Base-by-base conservation (phyloP, 1,140 invertebrate genomes). In the Macrobrachium nipponense region DNA sequence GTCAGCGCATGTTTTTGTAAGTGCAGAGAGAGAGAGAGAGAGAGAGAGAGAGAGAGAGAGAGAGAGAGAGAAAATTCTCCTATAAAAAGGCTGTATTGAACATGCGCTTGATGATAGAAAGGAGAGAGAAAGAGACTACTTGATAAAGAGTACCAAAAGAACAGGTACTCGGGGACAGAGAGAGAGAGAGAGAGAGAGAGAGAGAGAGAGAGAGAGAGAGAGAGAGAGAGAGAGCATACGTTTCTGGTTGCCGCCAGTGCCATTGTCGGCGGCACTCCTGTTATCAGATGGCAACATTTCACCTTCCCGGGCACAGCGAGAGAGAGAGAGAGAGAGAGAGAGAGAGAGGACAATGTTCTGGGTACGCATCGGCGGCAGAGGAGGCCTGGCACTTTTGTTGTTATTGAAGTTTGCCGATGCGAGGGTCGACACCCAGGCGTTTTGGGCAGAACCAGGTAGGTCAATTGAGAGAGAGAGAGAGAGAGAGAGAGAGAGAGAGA, bases 41-140 rank as follows among this genome's bases (percentile, higher is more conserved):
- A 77, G 44, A 77, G 36, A 51, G 75, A 77, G 36, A 77, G 75
- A 77, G 36, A 51, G 75, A 77, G 8, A 51, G 75, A 77, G 36
- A 36, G 75, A 77, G 36, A 44, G 75, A 44, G 4, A 51, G 75
- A 58, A 0, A 51, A 20, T n/a, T 0, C n/a, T n/a, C n/a, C n/a
- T n/a, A n/a, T n/a, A n/a, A n/a, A n/a, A n/a, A 44, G 73, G n/a
- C 11, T 70, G n/a, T 11, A 70, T 10, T 20, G 66, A 70, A 8
- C 10, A 70, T 10, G 11, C n/a, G 66, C n/a, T 70, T 11, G 36
- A 70, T 12, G 36, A 70, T 12, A 20, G n/a, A 70, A 70, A 20
- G n/a, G 23, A 76, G 6, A 76, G 73, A 76, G 6, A 44, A 20
- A 76, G 6, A 51, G 43, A 44, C 0, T 17, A 44, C 12, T 5